These are phyloP conservation scores for Carettochelys insculpta DNA, from an alignment of 2,113 vertebrate species.

Conservation along the genomic window DNA sequence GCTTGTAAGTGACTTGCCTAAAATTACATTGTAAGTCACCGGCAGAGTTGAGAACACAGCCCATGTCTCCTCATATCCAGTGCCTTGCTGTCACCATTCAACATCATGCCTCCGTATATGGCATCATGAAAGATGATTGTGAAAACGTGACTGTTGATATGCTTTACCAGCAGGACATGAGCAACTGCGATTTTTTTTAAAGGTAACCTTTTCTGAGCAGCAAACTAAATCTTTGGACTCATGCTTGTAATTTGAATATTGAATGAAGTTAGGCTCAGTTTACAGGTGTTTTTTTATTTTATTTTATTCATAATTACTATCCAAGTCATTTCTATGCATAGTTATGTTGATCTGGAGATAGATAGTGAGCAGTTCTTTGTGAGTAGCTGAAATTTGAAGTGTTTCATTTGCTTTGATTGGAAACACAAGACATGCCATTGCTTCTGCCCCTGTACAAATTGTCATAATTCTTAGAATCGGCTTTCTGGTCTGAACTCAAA, in stretches of 20 bases:
- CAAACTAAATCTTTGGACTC: not conserved
- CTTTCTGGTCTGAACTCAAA: not conserved
- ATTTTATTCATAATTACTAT: conserved; percentile 4
- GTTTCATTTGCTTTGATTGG: not conserved
- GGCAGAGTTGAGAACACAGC: not conserved
- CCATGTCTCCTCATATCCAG: not conserved
- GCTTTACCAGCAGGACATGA: not conserved
- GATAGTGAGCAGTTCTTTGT: not conserved
- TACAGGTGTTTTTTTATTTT: not conserved
- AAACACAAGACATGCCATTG: not conserved
- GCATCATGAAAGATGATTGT: not conserved
- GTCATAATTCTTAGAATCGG: not conserved
- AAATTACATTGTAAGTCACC: not conserved
- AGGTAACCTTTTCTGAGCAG: not conserved
- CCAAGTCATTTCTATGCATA: not conserved
- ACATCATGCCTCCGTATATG: not conserved
- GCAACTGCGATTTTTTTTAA: not conserved
- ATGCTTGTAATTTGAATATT: not conserved
- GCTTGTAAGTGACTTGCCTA: conserved; percentile 17
- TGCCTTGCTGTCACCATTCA: not conserved
- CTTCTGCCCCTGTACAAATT: not conserved
- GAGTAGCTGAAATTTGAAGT: not conserved
- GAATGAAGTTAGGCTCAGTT: not conserved
- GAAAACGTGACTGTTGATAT: conserved; percentile 15
- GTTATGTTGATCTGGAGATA: not conserved